phyloP scores from a whole-genome alignment of 2,113 vertebrate species.

The Varanus komodoensis region DNA sequence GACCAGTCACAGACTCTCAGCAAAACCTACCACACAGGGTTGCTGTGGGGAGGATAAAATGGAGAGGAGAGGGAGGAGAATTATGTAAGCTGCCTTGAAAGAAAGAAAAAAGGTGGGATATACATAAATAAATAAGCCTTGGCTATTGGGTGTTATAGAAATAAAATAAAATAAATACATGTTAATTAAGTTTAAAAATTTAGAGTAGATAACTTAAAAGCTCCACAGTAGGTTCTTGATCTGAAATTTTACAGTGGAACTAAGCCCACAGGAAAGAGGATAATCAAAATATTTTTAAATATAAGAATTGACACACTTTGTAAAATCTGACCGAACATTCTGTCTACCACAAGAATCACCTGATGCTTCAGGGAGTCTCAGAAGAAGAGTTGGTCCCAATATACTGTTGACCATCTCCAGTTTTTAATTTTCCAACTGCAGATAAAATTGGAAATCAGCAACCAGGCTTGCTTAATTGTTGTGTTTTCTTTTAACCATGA shows the following conservation, averaged over 20 bases:
- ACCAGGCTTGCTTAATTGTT: not conserved
- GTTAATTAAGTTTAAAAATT: no score
- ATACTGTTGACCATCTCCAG: not conserved
- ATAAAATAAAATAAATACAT: no score
- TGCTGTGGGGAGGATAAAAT: no score
- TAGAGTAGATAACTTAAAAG: no score
- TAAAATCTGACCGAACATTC: constrained; percentile 1
- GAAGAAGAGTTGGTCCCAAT: not conserved
- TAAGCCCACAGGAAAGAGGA: not conserved
- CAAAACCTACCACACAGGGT: no score
- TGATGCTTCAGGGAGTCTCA: not conserved
- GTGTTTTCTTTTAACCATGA: not conserved
- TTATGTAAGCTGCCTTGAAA: no score
- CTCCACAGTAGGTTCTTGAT: no score
- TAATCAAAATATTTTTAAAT: not conserved
- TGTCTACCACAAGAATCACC: not conserved
- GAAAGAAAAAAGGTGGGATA: no score
- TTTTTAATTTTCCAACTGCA: constrained; percentile 3
- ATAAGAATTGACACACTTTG: not conserved
- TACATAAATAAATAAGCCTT: no score
- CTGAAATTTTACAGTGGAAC: not conserved
- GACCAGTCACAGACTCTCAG: no score
- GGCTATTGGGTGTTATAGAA: no score
- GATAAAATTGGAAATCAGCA: not conserved
- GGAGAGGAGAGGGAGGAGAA: no score